Conservation (phyloP, 1,140 invertebrate species). For the Drosophila murphyi region DNA sequence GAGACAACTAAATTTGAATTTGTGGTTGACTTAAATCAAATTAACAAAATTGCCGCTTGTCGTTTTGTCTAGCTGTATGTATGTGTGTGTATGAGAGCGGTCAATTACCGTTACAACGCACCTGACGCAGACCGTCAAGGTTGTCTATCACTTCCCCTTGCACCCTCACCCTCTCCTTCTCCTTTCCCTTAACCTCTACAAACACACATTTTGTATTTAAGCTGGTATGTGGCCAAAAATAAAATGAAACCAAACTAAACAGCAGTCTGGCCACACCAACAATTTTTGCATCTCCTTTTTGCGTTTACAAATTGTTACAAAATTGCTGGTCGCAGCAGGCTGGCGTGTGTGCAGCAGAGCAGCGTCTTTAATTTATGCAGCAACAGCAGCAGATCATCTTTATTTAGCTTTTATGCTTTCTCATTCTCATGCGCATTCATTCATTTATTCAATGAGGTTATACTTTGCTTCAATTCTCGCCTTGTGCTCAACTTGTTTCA, state of each 20-base stretch:
- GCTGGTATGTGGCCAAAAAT: conserved; percentile 37
- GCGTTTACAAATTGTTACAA: conserved; percentile 68
- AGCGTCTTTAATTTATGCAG: conserved; percentile 71
- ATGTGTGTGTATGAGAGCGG: background rate
- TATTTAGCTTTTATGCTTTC: conserved; percentile 65
- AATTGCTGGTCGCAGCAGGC: conserved; percentile 46
- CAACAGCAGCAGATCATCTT: conserved; percentile 57
- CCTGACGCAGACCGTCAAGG: conserved; percentile 43
- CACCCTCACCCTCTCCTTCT: background rate
- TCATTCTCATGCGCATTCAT: conserved; percentile 45
- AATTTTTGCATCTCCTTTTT: conserved; percentile 49
- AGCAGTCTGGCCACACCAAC: conserved; percentile 42
- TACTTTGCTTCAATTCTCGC: conserved; percentile 40
- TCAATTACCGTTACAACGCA: conserved; percentile 43
- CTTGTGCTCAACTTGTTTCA: conserved; percentile 63
- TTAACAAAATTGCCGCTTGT: conserved; percentile 20
- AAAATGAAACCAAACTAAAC: conserved; percentile 25
- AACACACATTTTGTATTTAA: conserved; percentile 18
- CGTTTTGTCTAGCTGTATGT: conserved; percentile 1
- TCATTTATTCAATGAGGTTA: conserved; percentile 69
- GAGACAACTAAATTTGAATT: conserved; percentile 33
- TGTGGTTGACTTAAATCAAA: conserved; percentile 31
- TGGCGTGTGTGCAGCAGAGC: background rate
- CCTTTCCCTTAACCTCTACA: background rate
- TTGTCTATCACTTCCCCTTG: conserved; percentile 24